Percentiles rank a stretch among this genome's conserved stretches.
These are phyloP conservation scores for Calliscelio sp. DNA, from an alignment of 2,888 invertebrate genomes.

Conservation along the genomic window DNA sequence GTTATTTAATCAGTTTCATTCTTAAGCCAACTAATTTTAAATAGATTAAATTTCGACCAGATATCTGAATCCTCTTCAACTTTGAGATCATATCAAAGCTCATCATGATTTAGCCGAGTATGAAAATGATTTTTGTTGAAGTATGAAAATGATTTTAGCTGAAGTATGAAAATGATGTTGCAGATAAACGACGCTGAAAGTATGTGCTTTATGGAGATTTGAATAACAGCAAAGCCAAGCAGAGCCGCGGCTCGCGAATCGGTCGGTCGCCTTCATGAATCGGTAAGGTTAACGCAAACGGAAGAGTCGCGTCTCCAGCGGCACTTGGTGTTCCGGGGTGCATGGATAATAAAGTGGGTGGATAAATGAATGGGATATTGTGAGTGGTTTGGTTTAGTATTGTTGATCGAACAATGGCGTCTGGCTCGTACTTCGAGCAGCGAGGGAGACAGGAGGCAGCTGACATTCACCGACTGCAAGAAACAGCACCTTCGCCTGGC, in stretches of 20 bases:
- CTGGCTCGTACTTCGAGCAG: constrained; percentile 81
- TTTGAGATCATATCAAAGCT: too few relatives aligned
- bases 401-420: constrained; percentile 84
- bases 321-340: constrained; percentile 74
- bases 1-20: too few relatives aligned
- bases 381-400: constrained; percentile 83
- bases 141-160: too few relatives aligned
- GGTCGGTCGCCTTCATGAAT: constrained; percentile 24
- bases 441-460: constrained; percentile 82
- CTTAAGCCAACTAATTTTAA: too few relatives aligned
- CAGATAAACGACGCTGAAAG: too few relatives aligned
- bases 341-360: constrained; percentile 81
- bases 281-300: constrained; percentile 66
- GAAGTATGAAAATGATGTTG: too few relatives aligned
- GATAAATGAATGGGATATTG: constrained; percentile 83
- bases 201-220: constrained; percentile 25
- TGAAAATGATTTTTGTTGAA: too few relatives aligned
- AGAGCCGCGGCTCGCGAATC: constrained; percentile 32
- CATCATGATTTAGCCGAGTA: too few relatives aligned
- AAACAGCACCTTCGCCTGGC: constrained; percentile 81
- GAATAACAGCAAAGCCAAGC: background rate
- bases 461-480: constrained; percentile 83
- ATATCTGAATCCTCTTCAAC: too few relatives aligned
- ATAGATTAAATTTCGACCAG: too few relatives aligned
- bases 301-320: constrained; percentile 70